These are phyloP conservation scores for Anabas testudineus DNA, from an alignment of 2,797 vertebrate species.

Conservation along the genomic window DNA sequence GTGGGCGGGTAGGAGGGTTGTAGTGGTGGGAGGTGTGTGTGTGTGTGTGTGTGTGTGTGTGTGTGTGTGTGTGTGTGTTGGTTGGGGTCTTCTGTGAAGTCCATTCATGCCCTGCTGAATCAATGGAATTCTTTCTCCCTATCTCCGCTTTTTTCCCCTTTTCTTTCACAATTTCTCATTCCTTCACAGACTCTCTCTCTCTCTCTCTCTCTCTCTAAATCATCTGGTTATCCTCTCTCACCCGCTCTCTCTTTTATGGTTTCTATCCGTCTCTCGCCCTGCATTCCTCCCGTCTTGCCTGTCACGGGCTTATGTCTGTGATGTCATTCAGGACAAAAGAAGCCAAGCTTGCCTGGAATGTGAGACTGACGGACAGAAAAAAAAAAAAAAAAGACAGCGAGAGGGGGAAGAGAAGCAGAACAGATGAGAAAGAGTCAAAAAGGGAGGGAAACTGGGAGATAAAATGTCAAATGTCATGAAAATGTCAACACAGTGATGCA, in stretches of 20 bases:
- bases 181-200: slow-evolving; percentile 43
- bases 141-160: slow-evolving; percentile 59
- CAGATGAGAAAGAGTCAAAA: slow-evolving; percentile 48
- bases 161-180: slow-evolving; percentile 65
- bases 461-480: slow-evolving; percentile 55
- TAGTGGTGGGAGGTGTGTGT: slow-evolving; percentile 40
- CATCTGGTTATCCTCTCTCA: slow-evolving; percentile 43
- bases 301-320: slow-evolving; percentile 80
- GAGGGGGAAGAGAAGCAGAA: slow-evolving; percentile 4
- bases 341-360: slow-evolving; percentile 76
- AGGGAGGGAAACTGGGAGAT: slow-evolving; percentile 24
- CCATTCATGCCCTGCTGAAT: slow-evolving; percentile 83
- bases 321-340: slow-evolving; percentile 81
- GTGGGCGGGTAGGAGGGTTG: slow-evolving; percentile 49
- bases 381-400: slow-evolving; percentile 7
- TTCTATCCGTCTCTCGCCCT: slow-evolving; percentile 53
- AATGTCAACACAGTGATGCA: slow-evolving; percentile 35
- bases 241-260: slow-evolving; percentile 44
- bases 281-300: slow-evolving; percentile 79
- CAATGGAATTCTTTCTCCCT: slow-evolving; percentile 84
- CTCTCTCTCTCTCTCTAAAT: slow-evolving; percentile 29
- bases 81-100: slow-evolving; percentile 75
- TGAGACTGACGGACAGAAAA: slow-evolving; percentile 57
- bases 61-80: slow-evolving; percentile 42
- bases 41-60: slow-evolving; percentile 41